Base-by-base conservation (phyloP, 2,888 invertebrate genomes). In the Choristoneura rosaceana region DNA sequence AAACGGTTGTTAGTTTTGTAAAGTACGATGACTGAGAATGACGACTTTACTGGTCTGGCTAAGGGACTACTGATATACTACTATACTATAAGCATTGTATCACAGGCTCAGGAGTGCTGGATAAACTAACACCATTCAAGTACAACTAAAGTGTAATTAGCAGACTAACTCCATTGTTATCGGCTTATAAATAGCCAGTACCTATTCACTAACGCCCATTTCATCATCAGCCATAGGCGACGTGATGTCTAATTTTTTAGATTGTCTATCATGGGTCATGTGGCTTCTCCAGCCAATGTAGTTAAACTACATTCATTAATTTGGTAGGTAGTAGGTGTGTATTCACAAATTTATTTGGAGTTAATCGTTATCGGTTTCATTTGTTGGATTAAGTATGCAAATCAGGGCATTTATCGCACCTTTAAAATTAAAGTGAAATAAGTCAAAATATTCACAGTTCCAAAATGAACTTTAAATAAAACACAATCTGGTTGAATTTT, bases 161-260 rank as follows among this genome's bases (percentile, higher is more conserved):
- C 3, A 62, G 10, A n/a, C 50, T 52, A 60, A 14, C 34, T 45
- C 15, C 17, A 14, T 10, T 62, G 43, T 78, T 82, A 83, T 84
- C 82, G 70, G 73, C 75, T 80, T 82, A 84, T 84, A 84, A 75
- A 76, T 77, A 76, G 50, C 14, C 58, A 74, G 63, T 70, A 73
- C 69, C 69, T 55, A 71, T 78, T 81, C 76, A 77, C 77, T 76
- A 80, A 78, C 75, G 78, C 74, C 77, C 78, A 78, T 76, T 75
- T 76, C 70, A 74, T 74, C 74, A 64, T 81, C 84, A 84, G 79
- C 71, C 73, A 74, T 45, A 69, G 78, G 74, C 70, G 78, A 78
- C 84, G 81, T 84, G 86, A 81, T 78, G 76, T 78, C 75, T 81
- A 74, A 77, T 76, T 74, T 79, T 52, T 55, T 41, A 12, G n/a